Evolutionary conservation across 2,888 invertebrate species (phyloP).

Genomic region (Netelia melanura): DNA sequence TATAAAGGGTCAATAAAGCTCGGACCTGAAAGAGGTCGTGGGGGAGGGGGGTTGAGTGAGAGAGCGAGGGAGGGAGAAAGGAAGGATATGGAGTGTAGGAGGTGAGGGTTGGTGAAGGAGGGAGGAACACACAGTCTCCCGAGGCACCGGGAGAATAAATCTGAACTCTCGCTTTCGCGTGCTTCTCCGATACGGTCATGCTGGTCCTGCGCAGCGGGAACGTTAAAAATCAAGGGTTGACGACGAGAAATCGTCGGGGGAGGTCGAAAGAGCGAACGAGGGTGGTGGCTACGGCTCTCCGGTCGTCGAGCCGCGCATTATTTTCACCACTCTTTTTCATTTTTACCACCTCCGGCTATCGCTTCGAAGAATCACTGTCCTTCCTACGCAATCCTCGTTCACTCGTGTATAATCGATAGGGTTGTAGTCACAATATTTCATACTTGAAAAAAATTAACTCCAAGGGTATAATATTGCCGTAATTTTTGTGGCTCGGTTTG

Average conservation of each 20-base stretch:
- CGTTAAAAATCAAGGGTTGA: conserved; percentile 81
- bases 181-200: conserved; percentile 65
- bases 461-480: neutral
- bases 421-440: conserved; percentile 21
- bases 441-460: neutral
- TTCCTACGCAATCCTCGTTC: conserved; percentile 16
- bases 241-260: conserved; percentile 73
- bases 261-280: conserved; percentile 60
- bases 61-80: conserved; percentile 41
- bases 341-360: conserved; percentile 58
- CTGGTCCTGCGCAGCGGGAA: conserved; percentile 77
- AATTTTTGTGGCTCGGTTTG: neutral
- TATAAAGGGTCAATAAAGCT: conserved; percentile 85
- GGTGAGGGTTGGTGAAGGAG: conserved; percentile 46
- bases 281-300: conserved; percentile 48
- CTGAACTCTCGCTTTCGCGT: conserved; percentile 80
- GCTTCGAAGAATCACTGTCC: conserved; percentile 27
- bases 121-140: conserved; percentile 77
- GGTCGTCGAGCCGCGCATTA: conserved; percentile 53
- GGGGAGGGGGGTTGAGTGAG: conserved; percentile 57
- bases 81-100: conserved; percentile 39
- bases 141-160: conserved; percentile 83
- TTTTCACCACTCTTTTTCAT: conserved; percentile 49
- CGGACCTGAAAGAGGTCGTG: conserved; percentile 68
- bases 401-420: conserved; percentile 41